Evolutionary conservation across 2,797 vertebrate genomes (phyloP).

Genomic region (Pseudochromis fuscus): DNA sequence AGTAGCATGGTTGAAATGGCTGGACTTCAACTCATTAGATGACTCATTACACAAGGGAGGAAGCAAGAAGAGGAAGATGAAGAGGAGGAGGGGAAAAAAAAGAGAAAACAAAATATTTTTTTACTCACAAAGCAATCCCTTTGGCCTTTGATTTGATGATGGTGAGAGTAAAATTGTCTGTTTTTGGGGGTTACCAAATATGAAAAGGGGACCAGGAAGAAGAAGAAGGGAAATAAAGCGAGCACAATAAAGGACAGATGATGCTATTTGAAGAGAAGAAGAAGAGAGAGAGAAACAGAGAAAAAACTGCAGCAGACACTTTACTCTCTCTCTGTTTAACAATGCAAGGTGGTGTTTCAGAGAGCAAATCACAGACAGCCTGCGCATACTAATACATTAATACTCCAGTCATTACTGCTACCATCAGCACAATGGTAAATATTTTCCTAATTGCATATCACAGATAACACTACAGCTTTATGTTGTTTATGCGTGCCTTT

Average conservation of each 20-base stretch:
- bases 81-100: neutral
- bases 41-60: conserved; percentile 60
- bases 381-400: conserved; percentile 71
- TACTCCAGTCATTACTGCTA: conserved; percentile 64
- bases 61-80: conserved; percentile 11
- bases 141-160: neutral
- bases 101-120: conserved; percentile 30
- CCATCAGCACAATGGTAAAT: conserved; percentile 72
- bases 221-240: conserved; percentile 18
- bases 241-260: conserved; percentile 15
- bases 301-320: conserved; percentile 55
- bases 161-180: neutral
- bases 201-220: neutral
- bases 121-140: neutral
- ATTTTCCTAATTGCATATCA: conserved; percentile 74
- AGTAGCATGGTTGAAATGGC: conserved; percentile 41
- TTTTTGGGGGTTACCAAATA: conserved; percentile 1
- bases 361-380: conserved; percentile 65
- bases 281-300: conserved; percentile 28
- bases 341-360: conserved; percentile 56
- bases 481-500: conserved; percentile 52
- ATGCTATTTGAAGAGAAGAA: conserved; percentile 35
- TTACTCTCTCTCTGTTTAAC: conserved; percentile 59
- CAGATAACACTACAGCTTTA: conserved; percentile 67
- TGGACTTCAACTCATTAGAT: conserved; percentile 58